A percentile compares a stretch with the other conserved stretches of the same genome.
Evolutionary conservation across 2,113 vertebrate species (phyloP).

Genomic region (Rousettus leschenaultii): DNA sequence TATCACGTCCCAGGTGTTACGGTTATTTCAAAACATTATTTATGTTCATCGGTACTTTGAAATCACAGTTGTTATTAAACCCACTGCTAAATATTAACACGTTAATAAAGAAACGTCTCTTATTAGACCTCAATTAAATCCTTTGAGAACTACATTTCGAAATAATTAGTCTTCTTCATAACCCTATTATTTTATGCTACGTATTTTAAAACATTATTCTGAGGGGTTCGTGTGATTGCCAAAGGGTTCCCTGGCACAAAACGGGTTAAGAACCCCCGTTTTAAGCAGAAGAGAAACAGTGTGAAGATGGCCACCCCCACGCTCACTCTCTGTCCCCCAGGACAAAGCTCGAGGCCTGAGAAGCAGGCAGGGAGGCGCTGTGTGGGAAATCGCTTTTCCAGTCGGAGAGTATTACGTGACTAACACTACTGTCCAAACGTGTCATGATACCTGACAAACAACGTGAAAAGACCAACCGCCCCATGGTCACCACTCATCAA

Average conservation of each 20-base stretch:
- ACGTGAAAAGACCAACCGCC: background rate
- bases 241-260: background rate
- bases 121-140: background rate
- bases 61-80: background rate
- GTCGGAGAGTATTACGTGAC: background rate
- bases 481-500: background rate
- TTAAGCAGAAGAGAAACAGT: background rate
- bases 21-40: slow-evolving; percentile 3
- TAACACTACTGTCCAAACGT: background rate
- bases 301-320: background rate
- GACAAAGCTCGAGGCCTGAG: background rate
- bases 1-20: background rate
- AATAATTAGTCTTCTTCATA: background rate
- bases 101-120: background rate
- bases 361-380: background rate
- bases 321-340: background rate
- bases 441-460: too few relatives aligned
- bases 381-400: background rate
- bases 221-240: background rate
- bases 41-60: background rate
- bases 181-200: background rate
- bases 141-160: background rate
- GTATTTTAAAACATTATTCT: background rate
- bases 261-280: background rate
- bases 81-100: background rate